Evolutionary conservation across 2,797 vertebrate genomes (phyloP).

Genomic region (Pelodytes ibericus): DNA sequence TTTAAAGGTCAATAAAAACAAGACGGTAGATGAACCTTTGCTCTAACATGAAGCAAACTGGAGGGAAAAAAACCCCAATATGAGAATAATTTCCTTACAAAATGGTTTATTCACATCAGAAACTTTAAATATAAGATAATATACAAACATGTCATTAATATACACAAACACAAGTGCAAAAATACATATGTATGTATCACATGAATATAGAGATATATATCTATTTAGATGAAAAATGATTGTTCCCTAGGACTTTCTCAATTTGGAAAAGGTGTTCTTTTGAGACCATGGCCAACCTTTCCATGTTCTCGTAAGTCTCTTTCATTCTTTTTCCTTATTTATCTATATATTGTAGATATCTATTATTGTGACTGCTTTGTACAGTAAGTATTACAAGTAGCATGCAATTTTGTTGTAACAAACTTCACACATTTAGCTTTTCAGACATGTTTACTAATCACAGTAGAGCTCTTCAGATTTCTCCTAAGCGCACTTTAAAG

Average conservation of each 20-base stretch:
- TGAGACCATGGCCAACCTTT: neutral
- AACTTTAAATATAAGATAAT: slow-evolving; percentile 34
- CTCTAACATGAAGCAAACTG: too few species aligned
- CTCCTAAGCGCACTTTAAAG: neutral
- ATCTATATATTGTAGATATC: neutral
- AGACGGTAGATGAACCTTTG: too few species aligned
- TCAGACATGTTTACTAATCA: neutral
- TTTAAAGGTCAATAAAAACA: too few species aligned
- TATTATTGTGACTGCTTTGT: too few species aligned
- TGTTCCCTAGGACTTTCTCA: neutral
- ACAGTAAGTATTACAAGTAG: too few species aligned
- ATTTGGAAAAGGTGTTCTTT: neutral
- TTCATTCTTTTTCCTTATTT: neutral
- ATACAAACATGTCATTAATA: slow-evolving; percentile 12
- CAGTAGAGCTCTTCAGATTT: neutral
- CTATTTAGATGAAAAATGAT: neutral
- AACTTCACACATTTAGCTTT: neutral
- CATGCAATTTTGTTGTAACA: neutral
- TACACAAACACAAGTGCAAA: neutral
- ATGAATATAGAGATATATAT: neutral
- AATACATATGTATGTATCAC: neutral
- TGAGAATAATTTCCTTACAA: slow-evolving; percentile 39
- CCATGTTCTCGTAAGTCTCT: too few species aligned
- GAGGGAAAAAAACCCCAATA: too few species aligned
- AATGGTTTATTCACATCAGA: slow-evolving; percentile 30